A percentile compares a stretch with the other conserved stretches of the same genome.
These are phyloP conservation scores for Synergus umbraculus DNA, from an alignment of 2,888 invertebrate species.

Conservation along the genomic window DNA sequence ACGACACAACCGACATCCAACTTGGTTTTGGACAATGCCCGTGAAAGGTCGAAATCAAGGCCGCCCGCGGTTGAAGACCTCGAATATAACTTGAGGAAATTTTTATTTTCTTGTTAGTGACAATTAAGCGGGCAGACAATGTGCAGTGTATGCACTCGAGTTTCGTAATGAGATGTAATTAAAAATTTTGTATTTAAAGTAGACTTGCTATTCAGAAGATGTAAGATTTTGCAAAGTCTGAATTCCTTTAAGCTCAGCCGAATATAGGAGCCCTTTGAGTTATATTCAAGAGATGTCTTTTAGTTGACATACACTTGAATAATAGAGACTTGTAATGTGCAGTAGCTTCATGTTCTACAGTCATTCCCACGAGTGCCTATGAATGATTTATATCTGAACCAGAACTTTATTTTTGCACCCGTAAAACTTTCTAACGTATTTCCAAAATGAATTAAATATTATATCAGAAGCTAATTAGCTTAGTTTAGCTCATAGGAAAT, in stretches of 20 bases:
- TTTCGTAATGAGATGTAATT: background rate
- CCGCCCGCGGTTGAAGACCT: background rate
- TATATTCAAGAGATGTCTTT: background rate
- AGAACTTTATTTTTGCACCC: no score
- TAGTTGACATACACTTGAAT: no score
- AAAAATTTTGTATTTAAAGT: background rate
- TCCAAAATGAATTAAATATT: no score
- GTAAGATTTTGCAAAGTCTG: background rate
- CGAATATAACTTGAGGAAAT: background rate
- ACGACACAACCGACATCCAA: conserved; percentile 70
- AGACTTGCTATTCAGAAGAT: background rate
- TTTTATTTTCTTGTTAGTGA: no score
- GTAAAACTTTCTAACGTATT: no score
- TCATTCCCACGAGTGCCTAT: no score
- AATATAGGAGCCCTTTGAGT: background rate
- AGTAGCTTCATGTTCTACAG: no score
- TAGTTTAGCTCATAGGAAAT: no score
- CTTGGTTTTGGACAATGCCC: conserved; percentile 70
- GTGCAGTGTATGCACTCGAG: background rate
- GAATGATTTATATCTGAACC: no score
- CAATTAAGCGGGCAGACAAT: no score
- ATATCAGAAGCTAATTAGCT: no score
- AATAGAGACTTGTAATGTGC: no score
- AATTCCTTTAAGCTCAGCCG: background rate
- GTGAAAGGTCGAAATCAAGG: conserved; percentile 22